Evolutionary conservation across 2,888 invertebrate species (phyloP), one percentile per base, ranked within the genome.

Genomic region (Bhutanitis thaidina): DNA sequence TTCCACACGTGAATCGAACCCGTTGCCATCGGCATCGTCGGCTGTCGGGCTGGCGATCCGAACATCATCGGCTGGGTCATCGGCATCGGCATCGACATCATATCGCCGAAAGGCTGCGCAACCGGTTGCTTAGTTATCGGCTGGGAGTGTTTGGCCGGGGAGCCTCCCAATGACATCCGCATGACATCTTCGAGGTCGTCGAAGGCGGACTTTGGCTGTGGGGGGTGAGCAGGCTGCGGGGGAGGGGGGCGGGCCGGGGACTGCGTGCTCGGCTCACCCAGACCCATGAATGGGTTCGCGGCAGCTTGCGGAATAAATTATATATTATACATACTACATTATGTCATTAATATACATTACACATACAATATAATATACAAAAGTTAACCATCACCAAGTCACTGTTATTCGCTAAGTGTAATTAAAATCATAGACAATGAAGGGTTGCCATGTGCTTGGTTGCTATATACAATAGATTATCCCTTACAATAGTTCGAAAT

Each of bases 181-280:
- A 93, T 93, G 50, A 91, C 92, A 68, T 93, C 93, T 68, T 93
- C 93, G 59, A 93, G 90, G 65, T 93, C 93, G 69, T 93, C 93
- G 74, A 93, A 91, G 30, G 93, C 93, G 61, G 92, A 92, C 67
- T 92, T 93, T 48, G 88, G 87, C 55, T 84, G 80, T 45, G 77
- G 74, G 55, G 81, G 81, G 57, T 74, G 68, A 30, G 90, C 88
- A 50, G 88, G 90, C 43, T 91, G 90, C 76, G 86, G 91, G 70
- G 87, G 91, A 87, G 85, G 85, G 59, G 81, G 89, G 61, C 86
- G 87, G 55, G 77, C 86, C 67, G 76, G 77, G 67, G 86, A 82
- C 58, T 71, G 83, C 61, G 79, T 77, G 64, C n/a, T n/a, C n/a
- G 86, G 84, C 53, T 91, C 91, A 77, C 90, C 90, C 82, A 92